Evolutionary conservation across 2,797 vertebrate genomes (phyloP), one percentile per base, ranked within the genome.

Genomic region (Rachycentron canadum): DNA sequence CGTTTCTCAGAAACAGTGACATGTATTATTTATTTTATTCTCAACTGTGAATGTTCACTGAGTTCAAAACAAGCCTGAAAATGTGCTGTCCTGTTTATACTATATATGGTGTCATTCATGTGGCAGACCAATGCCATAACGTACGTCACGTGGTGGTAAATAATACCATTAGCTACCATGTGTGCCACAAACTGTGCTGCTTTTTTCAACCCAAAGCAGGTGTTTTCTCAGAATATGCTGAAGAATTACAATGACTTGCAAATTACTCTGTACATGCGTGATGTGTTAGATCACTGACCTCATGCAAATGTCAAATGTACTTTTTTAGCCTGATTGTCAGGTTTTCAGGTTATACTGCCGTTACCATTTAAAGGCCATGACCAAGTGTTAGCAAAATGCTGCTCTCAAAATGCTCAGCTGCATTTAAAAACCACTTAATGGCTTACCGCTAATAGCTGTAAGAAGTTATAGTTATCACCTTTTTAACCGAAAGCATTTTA

Each of bases 271-370:
- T 34, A n/a, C 60, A 61, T 47, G 25, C 36, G 0, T 17, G 21
- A 41, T 12, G 23, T 28, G 23, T 36, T 69, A 14, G 55, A 47
- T 14, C 13, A 9, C 41, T 49, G 52, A 70, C 41, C 17, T 55
- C 74, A 59, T 69, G 23, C 21, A 19, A 1, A 23, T 50, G 34
- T 85, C 23, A 70, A 77, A 69, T 19, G 56, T 58, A 34, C 65
- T 43, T 69, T 73, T 65, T 69, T 6, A 55, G 62, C 23, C 19
- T 28, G 17, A 40, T 13, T 17, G n/a, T 52, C 34, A 50, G 4
- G 55, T 50, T 56, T 19, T 52, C 16, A 45, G 32, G 1, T 1
- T 28, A n/a, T 5, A 34, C 9, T 34, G 16, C 25, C 13, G 40
- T 26, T 21, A 21, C 17, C 7, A 1, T 58, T 53, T 16, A 9